Evolutionary conservation across 2,113 vertebrate species (phyloP).

Genomic region (Tauraco erythrolophus): DNA sequence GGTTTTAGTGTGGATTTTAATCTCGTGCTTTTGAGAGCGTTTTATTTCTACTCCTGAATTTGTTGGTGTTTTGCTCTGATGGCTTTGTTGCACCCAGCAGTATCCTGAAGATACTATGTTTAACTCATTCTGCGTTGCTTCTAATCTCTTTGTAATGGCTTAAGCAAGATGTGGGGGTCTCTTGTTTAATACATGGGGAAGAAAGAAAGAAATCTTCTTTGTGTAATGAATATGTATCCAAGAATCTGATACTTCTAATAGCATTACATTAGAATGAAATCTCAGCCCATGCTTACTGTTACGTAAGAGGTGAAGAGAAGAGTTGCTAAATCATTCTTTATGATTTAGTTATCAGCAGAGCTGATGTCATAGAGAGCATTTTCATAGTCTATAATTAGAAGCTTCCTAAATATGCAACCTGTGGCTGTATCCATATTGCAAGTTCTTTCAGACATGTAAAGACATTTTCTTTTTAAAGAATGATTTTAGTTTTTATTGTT

Average conservation of each 20-base stretch:
- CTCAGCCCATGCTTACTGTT: fast-evolving
- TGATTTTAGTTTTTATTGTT: neutral
- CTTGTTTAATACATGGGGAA: neutral
- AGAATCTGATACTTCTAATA: neutral
- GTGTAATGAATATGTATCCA: neutral
- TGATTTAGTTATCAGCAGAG: neutral
- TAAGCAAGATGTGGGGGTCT: neutral
- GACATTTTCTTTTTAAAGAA: too few relatives aligned
- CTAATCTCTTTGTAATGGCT: neutral
- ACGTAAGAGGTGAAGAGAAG: neutral
- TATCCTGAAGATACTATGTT: neutral
- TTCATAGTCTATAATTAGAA: neutral
- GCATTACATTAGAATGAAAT: neutral
- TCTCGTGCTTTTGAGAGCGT: neutral
- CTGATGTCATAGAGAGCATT: neutral
- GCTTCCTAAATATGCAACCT: neutral
- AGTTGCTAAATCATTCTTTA: neutral
- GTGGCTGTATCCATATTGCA: neutral
- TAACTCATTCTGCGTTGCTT: neutral
- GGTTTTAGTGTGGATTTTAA: neutral
- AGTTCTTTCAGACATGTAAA: neutral
- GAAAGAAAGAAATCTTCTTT: neutral
- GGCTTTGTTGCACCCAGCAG: neutral
- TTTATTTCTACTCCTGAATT: neutral
- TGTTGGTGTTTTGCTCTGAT: neutral